These are phyloP conservation scores for Glaucomys volans DNA, from an alignment of 2,113 vertebrate species.

Conservation along the genomic window DNA sequence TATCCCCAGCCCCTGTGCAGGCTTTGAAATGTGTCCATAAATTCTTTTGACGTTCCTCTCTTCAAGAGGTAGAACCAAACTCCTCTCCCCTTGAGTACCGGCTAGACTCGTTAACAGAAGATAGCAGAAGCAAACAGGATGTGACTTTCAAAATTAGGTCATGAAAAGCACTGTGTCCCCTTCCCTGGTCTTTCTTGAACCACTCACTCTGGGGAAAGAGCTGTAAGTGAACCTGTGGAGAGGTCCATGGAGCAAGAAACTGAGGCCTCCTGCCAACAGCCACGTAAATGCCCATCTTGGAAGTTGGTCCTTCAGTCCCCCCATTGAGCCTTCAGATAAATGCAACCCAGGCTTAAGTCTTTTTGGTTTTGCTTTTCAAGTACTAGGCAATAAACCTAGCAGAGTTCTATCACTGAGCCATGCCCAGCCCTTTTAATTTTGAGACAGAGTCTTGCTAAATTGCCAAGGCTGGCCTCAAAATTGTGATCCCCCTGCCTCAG, in stretches of 20 bases:
- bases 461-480: no score
- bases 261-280: not conserved
- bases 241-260: not conserved
- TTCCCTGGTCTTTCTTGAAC: not conserved
- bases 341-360: not conserved
- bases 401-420: no score
- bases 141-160: constrained; percentile 41
- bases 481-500: no score
- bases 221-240: not conserved
- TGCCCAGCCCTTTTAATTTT: no score
- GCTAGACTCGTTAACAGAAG: not conserved
- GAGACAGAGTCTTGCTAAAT: no score
- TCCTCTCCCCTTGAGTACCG: not conserved
- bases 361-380: no score
- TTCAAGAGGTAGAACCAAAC: not conserved
- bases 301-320: not conserved
- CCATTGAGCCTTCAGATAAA: not conserved
- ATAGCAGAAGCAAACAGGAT: not conserved
- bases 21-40: not conserved
- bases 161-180: not conserved
- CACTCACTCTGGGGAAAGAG: not conserved
- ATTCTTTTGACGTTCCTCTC: not conserved
- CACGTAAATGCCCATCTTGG: not conserved
- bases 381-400: no score
- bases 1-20: no score